phyloP scores from a whole-genome alignment of 1,140 invertebrate species.

The Trichonephila inaurata region DNA sequence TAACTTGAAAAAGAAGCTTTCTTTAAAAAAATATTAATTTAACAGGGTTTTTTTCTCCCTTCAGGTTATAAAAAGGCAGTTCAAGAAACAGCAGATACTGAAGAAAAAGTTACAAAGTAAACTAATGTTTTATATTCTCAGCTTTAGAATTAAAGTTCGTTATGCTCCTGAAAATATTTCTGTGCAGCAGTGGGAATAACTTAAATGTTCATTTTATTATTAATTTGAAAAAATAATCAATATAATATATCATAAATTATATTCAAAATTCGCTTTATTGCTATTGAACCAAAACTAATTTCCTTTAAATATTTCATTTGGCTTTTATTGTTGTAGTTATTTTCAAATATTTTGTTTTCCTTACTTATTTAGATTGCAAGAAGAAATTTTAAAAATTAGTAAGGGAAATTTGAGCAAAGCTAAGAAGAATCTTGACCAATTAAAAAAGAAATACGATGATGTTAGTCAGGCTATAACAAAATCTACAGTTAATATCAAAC shows the following conservation, averaged over 20 bases:
- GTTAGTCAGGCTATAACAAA: conserved; percentile 87
- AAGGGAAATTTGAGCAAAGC: conserved; percentile 87
- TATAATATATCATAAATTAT: too few relatives aligned
- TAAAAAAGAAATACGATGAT: conserved; percentile 87
- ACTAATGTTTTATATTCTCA: background rate
- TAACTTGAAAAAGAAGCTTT: background rate
- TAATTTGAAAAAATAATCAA: too few relatives aligned
- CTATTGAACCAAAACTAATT: too few relatives aligned
- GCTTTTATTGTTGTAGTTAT: too few relatives aligned
- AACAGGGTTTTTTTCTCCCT: background rate
- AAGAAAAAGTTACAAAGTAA: conserved; percentile 64
- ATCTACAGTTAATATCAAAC: conserved; percentile 90
- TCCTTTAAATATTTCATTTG: too few relatives aligned
- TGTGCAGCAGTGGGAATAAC: too few relatives aligned
- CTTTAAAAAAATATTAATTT: background rate
- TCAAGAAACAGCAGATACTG: conserved; percentile 31
- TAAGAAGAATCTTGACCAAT: conserved; percentile 87
- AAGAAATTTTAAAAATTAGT: conserved; percentile 89
- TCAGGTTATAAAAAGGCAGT: conserved; percentile 41
- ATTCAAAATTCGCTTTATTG: too few relatives aligned
- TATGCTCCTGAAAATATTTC: too few relatives aligned
- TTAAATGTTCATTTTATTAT: too few relatives aligned
- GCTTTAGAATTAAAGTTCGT: too few relatives aligned
- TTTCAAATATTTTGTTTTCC: too few relatives aligned
- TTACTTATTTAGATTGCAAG: conserved; percentile 81